phyloP scores from a whole-genome alignment of 23 tunicate genomes.

The Clavelina lepadiformis region DNA sequence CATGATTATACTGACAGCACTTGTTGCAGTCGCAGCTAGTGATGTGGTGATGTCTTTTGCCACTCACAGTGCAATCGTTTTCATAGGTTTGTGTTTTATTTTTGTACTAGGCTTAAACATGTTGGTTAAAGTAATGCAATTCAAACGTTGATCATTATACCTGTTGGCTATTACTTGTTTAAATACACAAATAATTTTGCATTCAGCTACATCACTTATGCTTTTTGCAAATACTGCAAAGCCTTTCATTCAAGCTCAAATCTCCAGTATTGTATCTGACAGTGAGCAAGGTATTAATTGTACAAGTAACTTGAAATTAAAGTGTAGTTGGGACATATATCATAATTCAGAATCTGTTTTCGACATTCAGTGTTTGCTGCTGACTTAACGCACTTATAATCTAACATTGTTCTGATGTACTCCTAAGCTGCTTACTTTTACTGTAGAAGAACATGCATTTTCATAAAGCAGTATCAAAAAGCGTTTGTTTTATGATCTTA shows the following conservation, averaged over 20 bases:
- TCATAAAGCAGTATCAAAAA: too few relatives aligned
- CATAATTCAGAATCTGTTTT: too few relatives aligned
- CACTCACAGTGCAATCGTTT: constrained; percentile 13
- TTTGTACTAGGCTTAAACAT: too few relatives aligned
- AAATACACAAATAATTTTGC: too few relatives aligned
- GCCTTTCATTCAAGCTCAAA: constrained; percentile 63
- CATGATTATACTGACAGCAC: constrained; percentile 10
- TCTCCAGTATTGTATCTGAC: constrained; percentile 37
- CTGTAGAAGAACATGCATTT: too few relatives aligned
- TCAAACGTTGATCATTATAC: background rate
- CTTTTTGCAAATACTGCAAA: constrained; percentile 26
- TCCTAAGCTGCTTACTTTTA: too few relatives aligned
- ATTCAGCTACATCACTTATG: constrained; percentile 32
- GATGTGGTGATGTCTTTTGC: constrained; percentile 33
- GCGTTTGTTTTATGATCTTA: too few relatives aligned
- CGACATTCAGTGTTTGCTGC: too few relatives aligned
- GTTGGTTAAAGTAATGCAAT: background rate
- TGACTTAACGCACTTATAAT: too few relatives aligned
- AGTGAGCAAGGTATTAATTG: constrained; percentile 76
- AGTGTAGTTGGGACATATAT: too few relatives aligned
- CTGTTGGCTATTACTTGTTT: background rate
- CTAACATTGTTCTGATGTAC: too few relatives aligned
- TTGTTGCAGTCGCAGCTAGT: constrained; percentile 7
- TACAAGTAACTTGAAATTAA: too few relatives aligned
- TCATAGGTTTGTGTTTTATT: constrained; percentile 54